These are phyloP conservation scores for Pollachius pollachius DNA, from an alignment of 2,113 vertebrate genomes.

Conservation along the genomic window DNA sequence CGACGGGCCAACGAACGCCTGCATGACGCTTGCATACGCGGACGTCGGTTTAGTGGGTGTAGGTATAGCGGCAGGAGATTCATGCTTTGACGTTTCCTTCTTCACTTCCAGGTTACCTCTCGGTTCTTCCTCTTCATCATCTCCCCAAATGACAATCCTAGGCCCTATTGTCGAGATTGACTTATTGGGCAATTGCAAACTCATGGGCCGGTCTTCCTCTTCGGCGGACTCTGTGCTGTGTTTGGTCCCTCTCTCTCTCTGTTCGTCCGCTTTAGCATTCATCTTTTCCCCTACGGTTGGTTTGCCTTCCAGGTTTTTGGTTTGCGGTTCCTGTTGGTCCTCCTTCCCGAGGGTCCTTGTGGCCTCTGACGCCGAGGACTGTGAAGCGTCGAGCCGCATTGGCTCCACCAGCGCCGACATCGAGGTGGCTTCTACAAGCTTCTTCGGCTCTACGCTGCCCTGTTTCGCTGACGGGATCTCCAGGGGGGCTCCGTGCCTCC, in stretches of 20 bases:
- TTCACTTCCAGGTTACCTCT: slow-evolving; percentile 27
- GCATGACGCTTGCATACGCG: slow-evolving; percentile 76
- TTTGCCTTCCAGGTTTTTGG: slow-evolving; percentile 9
- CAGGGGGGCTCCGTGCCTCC: slow-evolving; percentile 85
- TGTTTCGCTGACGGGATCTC: slow-evolving; percentile 81
- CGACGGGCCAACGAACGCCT: slow-evolving; percentile 59
- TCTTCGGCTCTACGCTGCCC: slow-evolving; percentile 55
- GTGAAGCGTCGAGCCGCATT: slow-evolving; percentile 54
- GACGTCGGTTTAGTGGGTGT: slow-evolving; percentile 30
- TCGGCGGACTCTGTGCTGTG: slow-evolving; percentile 10
- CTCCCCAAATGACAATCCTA: slow-evolving; percentile 50
- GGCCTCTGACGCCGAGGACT: slow-evolving; percentile 39
- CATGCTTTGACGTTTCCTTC: slow-evolving; percentile 4
- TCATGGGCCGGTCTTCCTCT: slow-evolving; percentile 14
- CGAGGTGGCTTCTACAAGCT: slow-evolving; percentile 82
- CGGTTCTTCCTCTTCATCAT: slow-evolving; percentile 33
- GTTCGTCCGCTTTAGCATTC: not conserved
- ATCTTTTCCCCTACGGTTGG: slow-evolving; percentile 12
- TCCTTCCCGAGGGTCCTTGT: slow-evolving; percentile 15
- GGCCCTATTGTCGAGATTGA: slow-evolving; percentile 46
- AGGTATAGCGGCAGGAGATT: slow-evolving; percentile 18
- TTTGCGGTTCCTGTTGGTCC: slow-evolving; percentile 44
- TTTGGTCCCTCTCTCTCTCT: slow-evolving; percentile 47
- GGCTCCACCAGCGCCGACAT: slow-evolving; percentile 81
- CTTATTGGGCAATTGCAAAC: slow-evolving; percentile 2